A percentile compares a stretch with the other conserved stretches of the same genome.
Conservation (phyloP, 2,113 vertebrate genomes). For the Aythya baeri region DNA sequence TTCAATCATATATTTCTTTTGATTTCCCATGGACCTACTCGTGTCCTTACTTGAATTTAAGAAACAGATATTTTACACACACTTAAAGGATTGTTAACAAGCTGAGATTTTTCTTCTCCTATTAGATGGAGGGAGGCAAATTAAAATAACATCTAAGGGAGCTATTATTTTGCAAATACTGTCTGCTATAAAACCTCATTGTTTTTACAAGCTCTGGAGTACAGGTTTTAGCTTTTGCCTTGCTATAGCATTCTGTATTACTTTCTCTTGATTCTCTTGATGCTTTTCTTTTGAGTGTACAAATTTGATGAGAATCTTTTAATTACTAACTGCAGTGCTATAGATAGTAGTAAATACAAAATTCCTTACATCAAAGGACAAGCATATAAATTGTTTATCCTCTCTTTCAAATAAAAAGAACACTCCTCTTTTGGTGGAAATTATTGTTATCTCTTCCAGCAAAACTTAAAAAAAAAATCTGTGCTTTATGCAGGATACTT, state of each 20-base stretch:
- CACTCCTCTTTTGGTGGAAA: neutral
- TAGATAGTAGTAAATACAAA: neutral
- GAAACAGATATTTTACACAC: neutral
- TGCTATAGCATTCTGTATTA: neutral
- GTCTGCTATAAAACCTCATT: neutral
- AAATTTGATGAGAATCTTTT: constrained; percentile 23
- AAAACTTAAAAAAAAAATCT: neutral
- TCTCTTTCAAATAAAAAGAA: neutral
- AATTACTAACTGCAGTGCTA: neutral
- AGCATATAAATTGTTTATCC: neutral
- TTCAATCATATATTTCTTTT: neutral
- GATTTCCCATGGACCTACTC: neutral
- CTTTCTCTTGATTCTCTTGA: neutral
- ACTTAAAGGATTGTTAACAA: neutral
- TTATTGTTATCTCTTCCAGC: neutral
- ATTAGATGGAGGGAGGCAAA: rapidly evolving
- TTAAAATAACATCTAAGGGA: neutral
- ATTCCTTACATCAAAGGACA: neutral
- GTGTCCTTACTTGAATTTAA: neutral
- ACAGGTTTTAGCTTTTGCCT: neutral
- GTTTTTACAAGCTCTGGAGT: neutral
- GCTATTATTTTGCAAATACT: neutral
- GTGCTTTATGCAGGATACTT: neutral
- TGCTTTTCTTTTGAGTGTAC: neutral
- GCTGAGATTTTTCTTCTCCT: neutral